Base-by-base conservation (phyloP, 2,888 invertebrate species). In the Tipula vernalis region DNA sequence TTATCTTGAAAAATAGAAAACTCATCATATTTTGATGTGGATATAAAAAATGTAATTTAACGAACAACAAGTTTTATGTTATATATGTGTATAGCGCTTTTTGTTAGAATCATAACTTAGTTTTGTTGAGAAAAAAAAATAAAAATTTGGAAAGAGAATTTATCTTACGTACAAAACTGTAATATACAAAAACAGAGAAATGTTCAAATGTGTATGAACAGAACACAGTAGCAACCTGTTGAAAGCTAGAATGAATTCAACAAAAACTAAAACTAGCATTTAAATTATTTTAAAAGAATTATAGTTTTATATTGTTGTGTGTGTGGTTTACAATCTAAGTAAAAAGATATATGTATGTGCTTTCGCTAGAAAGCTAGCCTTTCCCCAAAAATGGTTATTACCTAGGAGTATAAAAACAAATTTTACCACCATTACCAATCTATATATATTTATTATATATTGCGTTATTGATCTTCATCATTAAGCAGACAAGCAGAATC, bases 401-500 rank as follows among this genome's bases (percentile, higher is more conserved):
- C 18, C 57, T 57, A 57, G 18, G 18, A 57, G 28, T 71, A 28
- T 28, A 28, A 71, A 71, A 71, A 28, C 10, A 15, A 1, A 71
- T 6, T 0, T 0, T 71, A 71, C 71, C 71, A 71, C 28, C 10
- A 71, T 28, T 5, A 18, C 1, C 10, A 47, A 41, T 8, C 5
- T 51, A 51, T 15, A 51, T n/a, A 51, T 41, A 41, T 41, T 5
- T 41, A 41, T 41, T 57, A 71, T 28, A 28, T 71, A 71, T 71
- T 71, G 71, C 71, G 71, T 71, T 71, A 71, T 71, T 71, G 71
- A 71, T 71, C 71, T 71, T 71, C 71, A 71, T 71, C 71, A 71
- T 71, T 71, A 71, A 71, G 71, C 71, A 71, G 71, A 71, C 71
- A 28, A 71, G 10, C 71, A 71, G 71, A 71, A 71, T 57, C 57